These are phyloP conservation scores for Macquaria australasica DNA, from an alignment of 2,113 vertebrate genomes.

Conservation along the genomic window DNA sequence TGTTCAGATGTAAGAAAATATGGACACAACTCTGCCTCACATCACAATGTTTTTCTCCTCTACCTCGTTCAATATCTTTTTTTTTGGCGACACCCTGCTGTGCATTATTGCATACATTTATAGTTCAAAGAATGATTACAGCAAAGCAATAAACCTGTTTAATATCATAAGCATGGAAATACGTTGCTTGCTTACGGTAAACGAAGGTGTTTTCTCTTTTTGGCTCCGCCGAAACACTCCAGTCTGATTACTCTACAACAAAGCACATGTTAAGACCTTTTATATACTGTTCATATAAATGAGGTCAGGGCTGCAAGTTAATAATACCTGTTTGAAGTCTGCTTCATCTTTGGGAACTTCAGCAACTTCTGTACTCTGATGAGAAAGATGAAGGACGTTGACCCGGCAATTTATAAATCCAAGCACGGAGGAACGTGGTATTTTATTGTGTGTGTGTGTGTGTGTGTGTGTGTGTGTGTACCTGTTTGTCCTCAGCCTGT, in stretches of 20 bases:
- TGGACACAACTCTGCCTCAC: not conserved
- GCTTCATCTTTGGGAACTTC: conserved; percentile 24
- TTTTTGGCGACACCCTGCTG: not conserved
- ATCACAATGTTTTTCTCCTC: too few species aligned
- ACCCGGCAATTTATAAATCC: not conserved
- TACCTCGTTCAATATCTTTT: not conserved
- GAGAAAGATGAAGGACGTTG: conserved; percentile 3
- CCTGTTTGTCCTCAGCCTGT: conserved; percentile 20
- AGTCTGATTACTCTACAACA: conserved; percentile 29
- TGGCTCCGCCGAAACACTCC: conserved; percentile 59
- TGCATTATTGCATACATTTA: not conserved
- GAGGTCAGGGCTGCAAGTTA: not conserved
- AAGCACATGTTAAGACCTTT: not conserved
- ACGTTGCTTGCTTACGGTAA: conserved; percentile 58
- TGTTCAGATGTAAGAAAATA: not conserved
- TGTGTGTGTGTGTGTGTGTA: conserved; percentile 27
- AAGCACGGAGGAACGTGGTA: not conserved
- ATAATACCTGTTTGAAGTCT: conserved; percentile 63
- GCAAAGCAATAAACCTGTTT: not conserved
- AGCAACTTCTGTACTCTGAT: conserved; percentile 42
- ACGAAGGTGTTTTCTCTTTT: conserved; percentile 52
- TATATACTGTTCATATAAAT: not conserved
- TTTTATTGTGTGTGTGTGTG: not conserved
- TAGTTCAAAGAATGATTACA: not conserved
- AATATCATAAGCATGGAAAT: not conserved